phyloP scores from a whole-genome alignment of 2,113 vertebrate species.

The Odontophorus gujanensis region DNA sequence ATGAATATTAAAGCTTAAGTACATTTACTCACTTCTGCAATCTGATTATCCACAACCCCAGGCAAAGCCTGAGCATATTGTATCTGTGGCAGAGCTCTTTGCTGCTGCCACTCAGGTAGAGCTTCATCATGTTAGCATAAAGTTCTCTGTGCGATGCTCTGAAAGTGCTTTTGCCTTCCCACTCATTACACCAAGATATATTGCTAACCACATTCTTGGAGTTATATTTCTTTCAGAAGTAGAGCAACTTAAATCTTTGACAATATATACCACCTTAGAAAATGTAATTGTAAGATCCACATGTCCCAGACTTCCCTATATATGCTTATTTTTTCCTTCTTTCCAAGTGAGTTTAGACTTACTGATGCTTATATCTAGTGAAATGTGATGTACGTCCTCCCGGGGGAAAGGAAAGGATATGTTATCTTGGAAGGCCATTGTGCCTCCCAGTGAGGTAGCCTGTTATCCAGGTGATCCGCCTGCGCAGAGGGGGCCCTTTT shows the following conservation, averaged over 20 bases:
- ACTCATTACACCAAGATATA: not conserved
- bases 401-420: not conserved
- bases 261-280: not conserved
- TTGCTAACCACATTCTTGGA: not conserved
- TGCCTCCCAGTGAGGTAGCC: not conserved
- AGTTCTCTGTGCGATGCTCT: accelerated
- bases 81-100: not conserved
- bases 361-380: not conserved
- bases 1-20: not conserved
- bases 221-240: not conserved
- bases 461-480: not conserved
- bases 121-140: not conserved
- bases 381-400: accelerated
- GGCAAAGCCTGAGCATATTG: not conserved
- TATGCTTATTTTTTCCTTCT: not conserved
- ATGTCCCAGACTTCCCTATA: not conserved
- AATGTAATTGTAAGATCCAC: not conserved
- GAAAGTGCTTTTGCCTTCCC: not conserved
- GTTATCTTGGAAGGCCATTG: not conserved
- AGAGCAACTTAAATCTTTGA: not conserved
- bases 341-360: not conserved
- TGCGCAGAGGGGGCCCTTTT: not conserved
- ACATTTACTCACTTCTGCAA: not conserved
- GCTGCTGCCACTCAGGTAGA: not conserved
- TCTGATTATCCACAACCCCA: not conserved